Base-by-base conservation (phyloP, 2,888 invertebrate genomes). In the Dryocosmus kuriphilus region DNA sequence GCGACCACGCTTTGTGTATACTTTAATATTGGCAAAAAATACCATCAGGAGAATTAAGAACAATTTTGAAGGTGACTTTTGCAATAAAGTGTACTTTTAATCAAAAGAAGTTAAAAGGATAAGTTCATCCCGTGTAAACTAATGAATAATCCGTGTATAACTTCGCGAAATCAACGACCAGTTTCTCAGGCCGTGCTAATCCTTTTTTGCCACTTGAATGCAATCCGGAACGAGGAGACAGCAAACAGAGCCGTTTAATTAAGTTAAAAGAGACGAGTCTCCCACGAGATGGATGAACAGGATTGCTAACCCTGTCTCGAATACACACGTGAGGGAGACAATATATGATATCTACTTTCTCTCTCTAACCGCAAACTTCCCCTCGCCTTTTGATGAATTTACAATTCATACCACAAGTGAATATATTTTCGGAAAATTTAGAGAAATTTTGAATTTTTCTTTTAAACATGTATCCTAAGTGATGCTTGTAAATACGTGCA, bases 251-350 rank as follows among this genome's bases (percentile, higher is more conserved):
- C 30, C 71, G 46, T 71, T 71, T 71, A 71, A 71, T 71, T 71
- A 71, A 71, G 71, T 71, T 71, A 71, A 71, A 71, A 71, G 71
- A 71, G 71, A 71, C 71, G 51, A 71, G 71, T 71, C 71, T 71
- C 71, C 71, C 71, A 71, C 71, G 71, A 71, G 71, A 51, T 71
- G 71, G 71, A 71, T 51, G 71, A 51, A 71, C 71, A 71, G 71
- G 71, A 71, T 71, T 71, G 71, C 71, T 71, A 46, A 30, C 71
- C 71, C 71, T 51, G 51, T 71, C 71, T 71, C 51, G 51, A 71
- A 71, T 51, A 51, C 30, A 71, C n/a, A 71, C 51, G 46, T 46
- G 27, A 71, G 27, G 71, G 30, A 71, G 71, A 71, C 51, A 71
- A 71, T n/a, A n/a, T n/a, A n/a, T 71, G 71, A 51, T 11, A 30